A percentile compares a stretch with the other conserved stretches of the same genome.
Conservation (phyloP, 2,113 vertebrate species). For the Falcunculus frontatus region DNA sequence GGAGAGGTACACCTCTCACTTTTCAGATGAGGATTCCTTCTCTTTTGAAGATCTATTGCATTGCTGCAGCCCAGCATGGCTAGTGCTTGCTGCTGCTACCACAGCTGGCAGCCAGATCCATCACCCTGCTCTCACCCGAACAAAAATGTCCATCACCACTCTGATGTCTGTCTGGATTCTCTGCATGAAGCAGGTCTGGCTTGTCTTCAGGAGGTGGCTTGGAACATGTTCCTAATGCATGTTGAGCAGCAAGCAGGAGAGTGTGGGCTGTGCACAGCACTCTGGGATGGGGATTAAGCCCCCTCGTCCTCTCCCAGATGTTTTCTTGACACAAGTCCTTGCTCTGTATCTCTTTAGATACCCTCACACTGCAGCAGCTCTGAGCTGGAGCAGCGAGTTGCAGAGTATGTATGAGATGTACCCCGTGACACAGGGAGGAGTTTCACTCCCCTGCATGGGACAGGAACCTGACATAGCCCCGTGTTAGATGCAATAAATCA, state of each 20-base stretch:
- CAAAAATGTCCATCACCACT: neutral
- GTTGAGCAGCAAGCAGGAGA: neutral
- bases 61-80: neutral
- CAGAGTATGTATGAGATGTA: accelerated
- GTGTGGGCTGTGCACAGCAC: neutral
- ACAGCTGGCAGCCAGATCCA: neutral
- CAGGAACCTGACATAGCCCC: neutral
- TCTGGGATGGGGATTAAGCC: neutral
- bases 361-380: neutral
- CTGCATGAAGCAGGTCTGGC: accelerated
- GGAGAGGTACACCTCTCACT: neutral
- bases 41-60: neutral
- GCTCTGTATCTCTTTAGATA: neutral
- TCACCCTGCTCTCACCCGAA: neutral
- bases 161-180: neutral
- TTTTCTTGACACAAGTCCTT: neutral
- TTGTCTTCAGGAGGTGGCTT: neutral
- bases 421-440: neutral
- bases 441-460: neutral
- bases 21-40: neutral
- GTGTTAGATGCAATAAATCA: neutral
- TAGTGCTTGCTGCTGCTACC: neutral
- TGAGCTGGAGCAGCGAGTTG: neutral
- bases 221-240: accelerated
- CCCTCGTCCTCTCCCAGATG: neutral